phyloP scores from a whole-genome alignment of 2,888 invertebrate species.

The Clostera curtula region DNA sequence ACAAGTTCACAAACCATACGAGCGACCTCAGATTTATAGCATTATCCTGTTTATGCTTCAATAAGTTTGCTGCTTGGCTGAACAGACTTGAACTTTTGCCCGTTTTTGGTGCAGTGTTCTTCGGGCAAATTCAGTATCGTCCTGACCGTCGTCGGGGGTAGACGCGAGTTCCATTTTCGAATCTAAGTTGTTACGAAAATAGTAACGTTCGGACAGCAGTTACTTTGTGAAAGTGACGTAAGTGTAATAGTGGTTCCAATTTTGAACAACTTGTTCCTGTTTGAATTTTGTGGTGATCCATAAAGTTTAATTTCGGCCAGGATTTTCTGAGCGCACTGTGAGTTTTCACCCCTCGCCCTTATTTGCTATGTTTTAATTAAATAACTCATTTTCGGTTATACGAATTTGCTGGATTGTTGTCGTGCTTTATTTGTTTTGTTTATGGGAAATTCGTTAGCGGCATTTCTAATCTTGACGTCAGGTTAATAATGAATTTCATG shows the following conservation, averaged over 20 bases:
- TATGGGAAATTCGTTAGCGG: background rate
- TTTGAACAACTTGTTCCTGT: conserved; percentile 5
- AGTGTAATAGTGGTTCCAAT: conserved; percentile 12
- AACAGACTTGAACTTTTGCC: conserved; percentile 40
- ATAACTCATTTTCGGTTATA: conserved; percentile 1
- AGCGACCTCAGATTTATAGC: conserved; percentile 42
- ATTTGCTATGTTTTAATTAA: conserved; percentile 6
- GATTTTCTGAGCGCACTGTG: conserved; percentile 24
- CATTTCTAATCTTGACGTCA: too few relatives aligned
- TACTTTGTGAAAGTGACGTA: conserved; percentile 25
- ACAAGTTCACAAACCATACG: conserved; percentile 29
- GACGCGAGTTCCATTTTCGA: conserved; percentile 27
- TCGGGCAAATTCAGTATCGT: conserved; percentile 36
- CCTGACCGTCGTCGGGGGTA: conserved; percentile 29
- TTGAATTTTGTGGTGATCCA: background rate
- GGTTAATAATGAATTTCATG: too few relatives aligned
- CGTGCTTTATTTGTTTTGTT: background rate
- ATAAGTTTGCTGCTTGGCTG: conserved; percentile 46
- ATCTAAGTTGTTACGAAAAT: conserved; percentile 46
- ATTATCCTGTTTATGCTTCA: conserved; percentile 49
- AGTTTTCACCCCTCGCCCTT: conserved; percentile 15
- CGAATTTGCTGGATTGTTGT: background rate
- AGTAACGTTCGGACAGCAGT: conserved; percentile 33
- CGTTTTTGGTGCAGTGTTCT: conserved; percentile 27
- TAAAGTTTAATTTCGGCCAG: conserved; percentile 13